Evolutionary conservation across 2,113 vertebrate species (phyloP), one percentile per base, ranked within the genome.

Genomic region (Crotalus helleri): DNA sequence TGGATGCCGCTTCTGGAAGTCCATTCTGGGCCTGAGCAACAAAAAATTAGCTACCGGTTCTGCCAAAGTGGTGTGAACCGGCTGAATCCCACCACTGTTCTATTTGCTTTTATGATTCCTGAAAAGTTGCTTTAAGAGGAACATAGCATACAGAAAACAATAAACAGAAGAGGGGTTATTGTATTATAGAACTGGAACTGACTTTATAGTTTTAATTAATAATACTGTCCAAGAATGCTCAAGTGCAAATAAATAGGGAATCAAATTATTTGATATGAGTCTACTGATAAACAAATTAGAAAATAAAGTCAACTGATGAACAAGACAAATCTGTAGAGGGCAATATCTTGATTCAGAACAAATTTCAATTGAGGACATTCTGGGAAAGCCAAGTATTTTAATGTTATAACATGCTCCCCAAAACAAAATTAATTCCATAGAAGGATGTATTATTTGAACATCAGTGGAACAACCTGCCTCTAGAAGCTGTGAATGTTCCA

Each of bases 141-240:
- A 10, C 90, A 39, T 89, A 87, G 0, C 85, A 57, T 81, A 49
- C 46, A 87, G 91, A 94, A 85, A 54, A 94, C 90, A 92, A 44
- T 93, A 91, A 95, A 33, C 61, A 93, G 58, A 92, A 51, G 87
- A 39, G 87, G 44, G 21, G 1, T 93, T 39, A 85, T 81, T 93
- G 24, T 4, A 96, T 94, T 94, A 55, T 91, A 89, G 44, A 92
- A 89, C 94, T 96, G 94, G 87, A 90, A 93, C 81, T 1, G 33
- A 92, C 85, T 93, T 90, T 85, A 93, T 9, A 46, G 57, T 81
- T 91, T 59, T n/a, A 29, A 58, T 94, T 15, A 2, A 61, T 53
- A 69, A 93, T 1, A 17, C 90, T 91, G 13, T 57, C 49, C 1
- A 1, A 57, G 26, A 39, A 92, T 93, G 53, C 0, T 85, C 57